A percentile compares a stretch with the other conserved stretches of the same genome.
Evolutionary conservation across 2,113 vertebrate genomes (phyloP).

Genomic region (Taxidea taxus): DNA sequence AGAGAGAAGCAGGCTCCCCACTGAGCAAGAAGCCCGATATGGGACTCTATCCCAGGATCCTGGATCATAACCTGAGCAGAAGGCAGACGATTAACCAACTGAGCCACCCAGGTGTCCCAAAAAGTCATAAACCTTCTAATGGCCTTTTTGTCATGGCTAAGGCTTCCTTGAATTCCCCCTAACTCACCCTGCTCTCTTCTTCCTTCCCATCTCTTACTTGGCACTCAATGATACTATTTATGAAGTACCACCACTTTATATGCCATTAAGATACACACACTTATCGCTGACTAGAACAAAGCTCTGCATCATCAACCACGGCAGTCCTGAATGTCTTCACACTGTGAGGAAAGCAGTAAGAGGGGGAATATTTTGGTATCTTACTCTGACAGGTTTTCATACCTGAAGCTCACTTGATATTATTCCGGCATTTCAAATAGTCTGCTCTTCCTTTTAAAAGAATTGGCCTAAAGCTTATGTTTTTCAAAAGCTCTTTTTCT

Average conservation of each 20-base stretch:
- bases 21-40: too few species aligned
- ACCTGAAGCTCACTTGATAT: not conserved
- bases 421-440: not conserved
- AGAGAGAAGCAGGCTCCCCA: too few species aligned
- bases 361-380: not conserved
- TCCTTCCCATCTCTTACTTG: not conserved
- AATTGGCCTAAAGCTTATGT: not conserved
- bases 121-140: too few species aligned
- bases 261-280: not conserved
- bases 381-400: not conserved
- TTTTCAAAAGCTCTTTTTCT: slow-evolving; percentile 1
- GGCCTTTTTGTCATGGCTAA: not conserved
- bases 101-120: too few species aligned
- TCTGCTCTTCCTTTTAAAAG: not conserved
- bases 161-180: not conserved
- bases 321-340: not conserved
- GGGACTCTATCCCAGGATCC: too few species aligned
- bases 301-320: not conserved
- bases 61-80: too few species aligned
- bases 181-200: not conserved
- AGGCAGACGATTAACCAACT: too few species aligned
- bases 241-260: not conserved
- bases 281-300: not conserved
- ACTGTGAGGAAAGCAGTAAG: not conserved
- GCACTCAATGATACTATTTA: not conserved